Conservation (phyloP, 37 sponge, comb jelly and placozoan genomes). For the Dysidea cf. avara region DNA sequence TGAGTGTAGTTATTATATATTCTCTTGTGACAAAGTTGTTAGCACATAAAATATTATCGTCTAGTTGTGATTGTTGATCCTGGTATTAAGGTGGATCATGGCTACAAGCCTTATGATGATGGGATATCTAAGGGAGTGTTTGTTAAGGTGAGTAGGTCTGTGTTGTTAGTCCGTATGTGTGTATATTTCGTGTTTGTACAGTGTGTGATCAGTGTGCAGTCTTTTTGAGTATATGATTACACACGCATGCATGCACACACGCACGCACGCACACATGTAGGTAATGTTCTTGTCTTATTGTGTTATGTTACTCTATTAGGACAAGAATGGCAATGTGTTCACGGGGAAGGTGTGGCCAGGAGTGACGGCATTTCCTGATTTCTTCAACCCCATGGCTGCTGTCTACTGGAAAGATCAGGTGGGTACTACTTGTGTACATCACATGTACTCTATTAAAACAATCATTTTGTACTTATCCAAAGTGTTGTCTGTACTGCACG, state of each 20-base stretch:
- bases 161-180: neutral
- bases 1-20: too few species aligned
- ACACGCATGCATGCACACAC: too few species aligned
- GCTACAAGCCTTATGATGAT: slow-evolving; percentile 39
- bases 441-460: neutral
- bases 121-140: slow-evolving; percentile 43
- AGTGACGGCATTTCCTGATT: slow-evolving; percentile 61
- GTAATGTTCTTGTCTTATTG: too few species aligned
- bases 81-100: slow-evolving; percentile 20
- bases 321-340: slow-evolving; percentile 41
- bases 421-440: too few species aligned
- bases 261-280: too few species aligned
- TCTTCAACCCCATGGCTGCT: slow-evolving; percentile 31
- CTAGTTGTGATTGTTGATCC: slow-evolving; percentile 61
- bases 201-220: neutral
- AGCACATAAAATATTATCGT: too few species aligned
- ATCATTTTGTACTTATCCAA: neutral
- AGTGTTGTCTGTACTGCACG: neutral
- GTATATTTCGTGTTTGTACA: neutral
- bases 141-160: slow-evolving; percentile 13
- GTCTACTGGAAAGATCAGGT: slow-evolving; percentile 44
- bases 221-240: neutral
- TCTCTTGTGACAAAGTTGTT: too few species aligned
- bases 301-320: too few species aligned
- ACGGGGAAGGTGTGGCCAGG: slow-evolving; percentile 76